Evolutionary conservation across 2,888 invertebrate genomes (phyloP), one percentile per base, ranked within the genome.

Genomic region (Pegoplata infirma): DNA sequence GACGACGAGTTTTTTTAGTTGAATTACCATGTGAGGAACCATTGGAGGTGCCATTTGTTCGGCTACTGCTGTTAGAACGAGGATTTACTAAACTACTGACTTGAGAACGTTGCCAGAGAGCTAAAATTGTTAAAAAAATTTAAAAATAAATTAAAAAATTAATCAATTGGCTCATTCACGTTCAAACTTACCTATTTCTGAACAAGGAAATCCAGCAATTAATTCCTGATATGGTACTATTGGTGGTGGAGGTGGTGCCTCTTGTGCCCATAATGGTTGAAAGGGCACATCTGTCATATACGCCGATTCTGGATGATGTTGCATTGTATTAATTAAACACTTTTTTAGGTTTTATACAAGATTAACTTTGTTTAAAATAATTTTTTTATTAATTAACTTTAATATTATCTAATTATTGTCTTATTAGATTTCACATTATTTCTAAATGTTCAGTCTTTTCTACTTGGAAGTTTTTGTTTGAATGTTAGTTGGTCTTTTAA

Each of bases 1-100:
- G 92, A 3, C 97, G 92, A 5, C 97, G 92, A 1, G 96, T 93
- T 88, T 97, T 97, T 88, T 96, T 96, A 58, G 91, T 90, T 36
- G 91, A 90, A 5, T 89, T 82, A 88, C 82, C 91, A 46, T 76
- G 76, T 4, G 49, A 61, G 0, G 76, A 55, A 8, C 76, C 73
- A 10, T 66, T 63, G 16, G 59, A 59, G 44, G 64, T 36, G 17
- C 68, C 61, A 55, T 74, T 74, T 10, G 68, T 16, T 1, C 81
- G 75, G 2, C 74, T 68, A 25, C 49, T 72, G 44, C 58, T 40
- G 5, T 25, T 67, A 7, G 88, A 75, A 5, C 88, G 85, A 64
- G 87, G 86, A 58, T 85, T 85, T 0, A 91, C 91, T 64, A 91
- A 82, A 21, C 89, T 90, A 4, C 90, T 92, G 17, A 91, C 91